phyloP scores from a whole-genome alignment of 1,140 invertebrate genomes.

The Euglossa dilemma region DNA sequence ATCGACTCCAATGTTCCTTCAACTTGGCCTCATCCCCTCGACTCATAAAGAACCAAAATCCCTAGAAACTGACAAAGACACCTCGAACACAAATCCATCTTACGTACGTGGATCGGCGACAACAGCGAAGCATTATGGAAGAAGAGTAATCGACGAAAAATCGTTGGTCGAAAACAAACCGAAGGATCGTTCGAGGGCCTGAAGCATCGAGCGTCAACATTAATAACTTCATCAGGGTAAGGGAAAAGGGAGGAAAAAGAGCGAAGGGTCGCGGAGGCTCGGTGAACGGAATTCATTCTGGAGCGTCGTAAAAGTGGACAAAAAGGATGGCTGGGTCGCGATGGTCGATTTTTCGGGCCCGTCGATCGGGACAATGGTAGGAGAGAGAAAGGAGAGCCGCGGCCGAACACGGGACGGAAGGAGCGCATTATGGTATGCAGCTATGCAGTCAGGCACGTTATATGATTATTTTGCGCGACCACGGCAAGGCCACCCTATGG shows the following conservation, averaged over 20 bases:
- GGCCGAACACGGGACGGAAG: conserved; percentile 50
- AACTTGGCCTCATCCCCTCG: no score
- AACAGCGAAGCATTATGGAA: neutral
- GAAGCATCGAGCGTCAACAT: neutral
- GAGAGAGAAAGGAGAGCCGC: conserved; percentile 7
- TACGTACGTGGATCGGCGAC: no score
- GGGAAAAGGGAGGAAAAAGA: neutral
- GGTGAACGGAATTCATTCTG: conserved; percentile 14
- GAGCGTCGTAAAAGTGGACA: conserved; percentile 32
- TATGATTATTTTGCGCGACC: conserved; percentile 76
- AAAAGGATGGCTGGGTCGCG: conserved; percentile 21
- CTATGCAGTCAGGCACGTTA: conserved; percentile 73
- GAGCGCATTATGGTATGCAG: conserved; percentile 74
- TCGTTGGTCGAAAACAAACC: neutral
- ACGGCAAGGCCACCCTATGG: conserved; percentile 68
- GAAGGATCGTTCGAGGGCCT: neutral
- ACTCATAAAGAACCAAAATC: no score
- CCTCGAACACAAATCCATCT: no score
- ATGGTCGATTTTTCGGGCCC: conserved; percentile 23
- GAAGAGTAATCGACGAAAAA: neutral
- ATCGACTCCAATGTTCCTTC: no score
- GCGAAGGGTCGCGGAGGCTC: neutral
- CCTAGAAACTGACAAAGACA: no score
- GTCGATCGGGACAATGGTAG: conserved; percentile 29
- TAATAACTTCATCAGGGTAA: conserved; percentile 30